phyloP scores from a whole-genome alignment of 2,113 vertebrate species.

The Uropsilus gracilis region DNA sequence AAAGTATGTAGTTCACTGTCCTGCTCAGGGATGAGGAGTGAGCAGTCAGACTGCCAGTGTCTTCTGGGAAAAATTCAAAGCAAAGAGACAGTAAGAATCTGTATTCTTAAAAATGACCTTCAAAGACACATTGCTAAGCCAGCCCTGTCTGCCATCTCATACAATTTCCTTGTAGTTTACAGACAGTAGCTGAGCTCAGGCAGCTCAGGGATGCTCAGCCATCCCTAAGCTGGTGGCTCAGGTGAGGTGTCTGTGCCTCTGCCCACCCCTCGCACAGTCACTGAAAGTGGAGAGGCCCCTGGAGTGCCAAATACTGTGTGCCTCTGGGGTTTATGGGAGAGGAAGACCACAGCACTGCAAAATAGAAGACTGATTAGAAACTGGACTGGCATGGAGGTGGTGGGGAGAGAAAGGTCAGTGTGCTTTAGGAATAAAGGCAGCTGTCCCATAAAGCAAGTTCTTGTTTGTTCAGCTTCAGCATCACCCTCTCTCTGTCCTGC shows the following conservation, averaged over 20 bases:
- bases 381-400: neutral
- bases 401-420: neutral
- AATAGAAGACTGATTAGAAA: neutral
- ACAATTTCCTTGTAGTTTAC: neutral
- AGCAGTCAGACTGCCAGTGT: neutral
- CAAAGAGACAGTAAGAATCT: neutral
- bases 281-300: neutral
- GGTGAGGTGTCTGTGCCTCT: neutral
- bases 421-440: neutral
- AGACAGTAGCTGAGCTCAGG: neutral
- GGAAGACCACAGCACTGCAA: neutral
- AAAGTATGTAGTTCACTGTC: too few relatives aligned
- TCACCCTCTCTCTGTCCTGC: neutral
- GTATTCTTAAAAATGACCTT: neutral
- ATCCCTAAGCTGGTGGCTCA: neutral
- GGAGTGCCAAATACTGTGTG: rapidly evolving
- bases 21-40: neutral
- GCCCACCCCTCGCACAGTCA: neutral
- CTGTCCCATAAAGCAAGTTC: neutral
- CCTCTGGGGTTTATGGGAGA: too few relatives aligned
- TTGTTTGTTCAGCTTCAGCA: neutral
- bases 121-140: neutral
- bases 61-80: neutral
- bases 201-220: neutral
- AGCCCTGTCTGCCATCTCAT: too few relatives aligned